Conservation (phyloP, 2,888 invertebrate species). For the Melanophora roralis region DNA sequence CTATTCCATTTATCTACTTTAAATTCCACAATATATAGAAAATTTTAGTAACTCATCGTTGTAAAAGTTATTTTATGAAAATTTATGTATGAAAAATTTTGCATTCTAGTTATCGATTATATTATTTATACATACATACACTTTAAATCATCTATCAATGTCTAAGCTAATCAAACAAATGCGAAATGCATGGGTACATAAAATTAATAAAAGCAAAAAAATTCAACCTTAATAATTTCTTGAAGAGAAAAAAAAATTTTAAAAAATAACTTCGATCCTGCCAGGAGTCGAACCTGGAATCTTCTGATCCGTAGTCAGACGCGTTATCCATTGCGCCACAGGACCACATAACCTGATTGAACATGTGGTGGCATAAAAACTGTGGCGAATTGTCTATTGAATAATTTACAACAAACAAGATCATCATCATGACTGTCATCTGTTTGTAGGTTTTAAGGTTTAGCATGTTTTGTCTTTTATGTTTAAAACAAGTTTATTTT, state of each 20-base stretch:
- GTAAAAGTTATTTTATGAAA: too few species aligned
- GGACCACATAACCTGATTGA: slow-evolving; percentile 68
- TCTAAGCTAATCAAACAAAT: too few species aligned
- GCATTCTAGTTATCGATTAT: too few species aligned
- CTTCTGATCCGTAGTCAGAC: slow-evolving; percentile 79
- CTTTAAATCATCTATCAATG: too few species aligned
- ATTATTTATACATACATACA: too few species aligned
- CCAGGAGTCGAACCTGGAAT: slow-evolving; percentile 78
- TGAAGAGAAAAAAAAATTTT: too few species aligned
- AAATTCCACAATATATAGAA: too few species aligned
- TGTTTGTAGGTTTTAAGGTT: slow-evolving; percentile 6
- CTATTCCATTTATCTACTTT: too few species aligned
- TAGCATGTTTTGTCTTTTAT: neutral
- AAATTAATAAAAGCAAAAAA: neutral
- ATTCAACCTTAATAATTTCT: too few species aligned
- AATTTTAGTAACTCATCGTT: too few species aligned
- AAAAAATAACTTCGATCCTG: slow-evolving; percentile 72
- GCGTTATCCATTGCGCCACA: slow-evolving; percentile 79
- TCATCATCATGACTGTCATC: neutral
- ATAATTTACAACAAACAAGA: neutral
- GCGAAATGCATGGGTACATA: too few species aligned
- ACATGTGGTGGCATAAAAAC: neutral
- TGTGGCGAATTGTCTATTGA: neutral
- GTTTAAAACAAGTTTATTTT: neutral
- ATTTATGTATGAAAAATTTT: too few species aligned